phyloP scores from a whole-genome alignment of 2,797 vertebrate genomes.

The Pseudopleuronectes americanus region DNA sequence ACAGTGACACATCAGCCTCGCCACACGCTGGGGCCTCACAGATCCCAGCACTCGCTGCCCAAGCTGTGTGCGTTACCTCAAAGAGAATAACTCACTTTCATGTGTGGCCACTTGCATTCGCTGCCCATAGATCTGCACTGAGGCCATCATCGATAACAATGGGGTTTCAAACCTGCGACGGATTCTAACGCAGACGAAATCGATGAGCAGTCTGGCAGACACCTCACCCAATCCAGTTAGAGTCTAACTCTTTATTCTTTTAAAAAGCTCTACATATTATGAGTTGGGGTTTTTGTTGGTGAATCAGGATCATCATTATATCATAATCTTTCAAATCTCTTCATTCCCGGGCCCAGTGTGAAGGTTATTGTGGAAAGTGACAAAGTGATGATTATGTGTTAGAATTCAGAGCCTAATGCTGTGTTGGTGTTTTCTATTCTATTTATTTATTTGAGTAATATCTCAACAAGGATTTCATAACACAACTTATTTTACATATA shows the following conservation, averaged over 20 bases:
- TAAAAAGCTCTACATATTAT: too few species aligned
- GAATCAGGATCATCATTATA: neutral
- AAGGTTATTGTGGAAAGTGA: too few species aligned
- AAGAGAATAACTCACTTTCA: slow-evolving; percentile 78
- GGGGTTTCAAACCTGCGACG: slow-evolving; percentile 37
- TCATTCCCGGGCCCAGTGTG: too few species aligned
- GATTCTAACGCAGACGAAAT: slow-evolving; percentile 5
- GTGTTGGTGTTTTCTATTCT: slow-evolving; percentile 3
- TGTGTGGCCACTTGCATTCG: slow-evolving; percentile 53
- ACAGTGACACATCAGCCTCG: slow-evolving; percentile 60
- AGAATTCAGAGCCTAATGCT: slow-evolving; percentile 21
- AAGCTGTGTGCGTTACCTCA: slow-evolving; percentile 65
- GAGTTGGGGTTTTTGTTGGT: too few species aligned
- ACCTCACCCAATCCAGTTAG: neutral
- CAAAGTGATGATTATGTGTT: slow-evolving; percentile 30
- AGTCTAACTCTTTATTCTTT: neutral
- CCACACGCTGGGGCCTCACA: slow-evolving; percentile 62
- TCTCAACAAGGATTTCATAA: slow-evolving; percentile 10
- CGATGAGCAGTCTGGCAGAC: slow-evolving; percentile 3
- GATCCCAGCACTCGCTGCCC: slow-evolving; percentile 43
- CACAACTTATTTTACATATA: neutral
- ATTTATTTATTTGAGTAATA: neutral
- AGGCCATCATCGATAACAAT: slow-evolving; percentile 37
- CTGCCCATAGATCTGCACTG: slow-evolving; percentile 29
- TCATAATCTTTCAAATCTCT: neutral